phyloP scores from a whole-genome alignment of 1,140 invertebrate species.

The Colletes gigas region DNA sequence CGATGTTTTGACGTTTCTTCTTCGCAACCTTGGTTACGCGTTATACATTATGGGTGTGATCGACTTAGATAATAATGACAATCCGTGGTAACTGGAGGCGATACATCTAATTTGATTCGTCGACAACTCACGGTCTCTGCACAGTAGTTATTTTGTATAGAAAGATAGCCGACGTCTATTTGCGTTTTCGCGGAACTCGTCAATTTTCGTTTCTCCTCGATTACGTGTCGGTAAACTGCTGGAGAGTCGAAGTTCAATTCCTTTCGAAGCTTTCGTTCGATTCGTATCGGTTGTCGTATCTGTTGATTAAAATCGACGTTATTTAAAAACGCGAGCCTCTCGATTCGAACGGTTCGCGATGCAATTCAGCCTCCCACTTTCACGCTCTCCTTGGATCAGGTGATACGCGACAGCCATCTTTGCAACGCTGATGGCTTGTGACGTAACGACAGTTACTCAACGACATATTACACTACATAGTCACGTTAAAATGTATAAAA shows the following conservation, averaged over 20 bases:
- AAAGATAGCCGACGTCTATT: conserved; percentile 19
- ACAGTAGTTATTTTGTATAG: conserved; percentile 23
- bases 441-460: no score
- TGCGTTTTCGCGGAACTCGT: conserved; percentile 23
- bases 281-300: not conserved
- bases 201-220: not conserved
- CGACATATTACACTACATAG: no score
- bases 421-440: no score
- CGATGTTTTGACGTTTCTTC: no score
- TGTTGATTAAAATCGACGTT: not conserved
- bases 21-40: no score
- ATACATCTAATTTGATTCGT: no score
- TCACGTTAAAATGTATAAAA: no score
- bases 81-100: no score
- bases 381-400: not conserved
- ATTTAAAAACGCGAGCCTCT: not conserved
- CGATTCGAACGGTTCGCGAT: not conserved
- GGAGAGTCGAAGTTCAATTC: not conserved
- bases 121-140: no score
- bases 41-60: no score
- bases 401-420: not conserved
- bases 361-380: not conserved
- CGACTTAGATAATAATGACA: no score
- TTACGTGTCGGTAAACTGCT: not conserved
- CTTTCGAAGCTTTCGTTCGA: not conserved